Conservation (phyloP, 2,888 invertebrate genomes). For the Rhingia campestris region DNA sequence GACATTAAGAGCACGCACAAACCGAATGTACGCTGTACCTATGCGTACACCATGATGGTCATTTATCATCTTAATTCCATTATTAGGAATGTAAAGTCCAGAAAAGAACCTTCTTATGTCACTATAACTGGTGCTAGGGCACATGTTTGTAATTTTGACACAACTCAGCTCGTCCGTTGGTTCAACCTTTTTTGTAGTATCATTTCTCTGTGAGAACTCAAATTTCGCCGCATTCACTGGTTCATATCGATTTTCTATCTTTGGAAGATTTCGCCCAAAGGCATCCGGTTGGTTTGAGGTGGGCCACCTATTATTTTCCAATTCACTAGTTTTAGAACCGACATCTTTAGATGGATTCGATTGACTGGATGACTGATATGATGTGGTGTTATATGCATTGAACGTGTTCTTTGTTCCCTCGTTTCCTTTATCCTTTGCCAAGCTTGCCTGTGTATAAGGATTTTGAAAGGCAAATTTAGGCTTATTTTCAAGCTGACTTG, state of each 20-base stretch:
- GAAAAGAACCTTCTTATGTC: constrained; percentile 93
- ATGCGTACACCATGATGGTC: constrained; percentile 90
- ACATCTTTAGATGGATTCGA: constrained; percentile 14
- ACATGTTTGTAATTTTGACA: constrained; percentile 89
- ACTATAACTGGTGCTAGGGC: constrained; percentile 89
- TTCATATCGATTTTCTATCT: constrained; percentile 6
- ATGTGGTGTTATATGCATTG: constrained; percentile 38
- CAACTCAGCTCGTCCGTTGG: constrained; percentile 82
- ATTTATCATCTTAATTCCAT: constrained; percentile 93
- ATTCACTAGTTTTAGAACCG: constrained; percentile 3
- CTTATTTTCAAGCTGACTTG: constrained; percentile 54
- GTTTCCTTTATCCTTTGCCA: constrained; percentile 20
- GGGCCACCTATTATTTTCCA: constrained; percentile 5
- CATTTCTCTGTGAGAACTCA: constrained; percentile 56
- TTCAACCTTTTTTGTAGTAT: constrained; percentile 36
- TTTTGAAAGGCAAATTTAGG: constrained; percentile 76
- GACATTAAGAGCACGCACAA: constrained; percentile 88
- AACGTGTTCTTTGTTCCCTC: constrained; percentile 12
- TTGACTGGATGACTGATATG: constrained; percentile 12
- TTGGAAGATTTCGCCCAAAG: constrained; percentile 60
- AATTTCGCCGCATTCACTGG: constrained; percentile 25
- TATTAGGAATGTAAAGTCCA: constrained; percentile 89
- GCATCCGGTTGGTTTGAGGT: constrained; percentile 40
- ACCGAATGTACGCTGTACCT: constrained; percentile 91
- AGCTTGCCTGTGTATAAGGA: constrained; percentile 76